A percentile compares a stretch with the other conserved stretches of the same genome.
Conservation (phyloP, 2,797 vertebrate species). For the Platyrinchus mystaceus region DNA sequence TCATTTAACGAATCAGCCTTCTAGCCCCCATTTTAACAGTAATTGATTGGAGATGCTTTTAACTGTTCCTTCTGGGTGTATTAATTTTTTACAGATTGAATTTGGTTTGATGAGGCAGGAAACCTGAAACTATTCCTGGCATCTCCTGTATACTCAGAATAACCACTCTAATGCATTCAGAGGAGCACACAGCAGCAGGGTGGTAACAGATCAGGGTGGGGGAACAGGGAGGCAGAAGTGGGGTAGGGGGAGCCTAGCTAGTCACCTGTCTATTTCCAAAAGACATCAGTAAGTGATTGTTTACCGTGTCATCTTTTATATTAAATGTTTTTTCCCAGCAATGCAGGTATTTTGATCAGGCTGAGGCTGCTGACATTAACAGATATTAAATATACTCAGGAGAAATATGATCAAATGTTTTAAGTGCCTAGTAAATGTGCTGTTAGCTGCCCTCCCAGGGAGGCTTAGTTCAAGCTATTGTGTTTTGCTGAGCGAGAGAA, state of each 20-base stretch:
- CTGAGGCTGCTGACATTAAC: slow-evolving; percentile 58
- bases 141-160: slow-evolving; percentile 62
- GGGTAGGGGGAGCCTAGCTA: neutral
- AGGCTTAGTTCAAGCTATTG: slow-evolving; percentile 58
- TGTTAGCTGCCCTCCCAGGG: slow-evolving; percentile 56
- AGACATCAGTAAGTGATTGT: slow-evolving; percentile 58
- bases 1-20: slow-evolving; percentile 58
- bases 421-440: slow-evolving; percentile 67
- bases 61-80: slow-evolving; percentile 67
- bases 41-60: slow-evolving; percentile 73
- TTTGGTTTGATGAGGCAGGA: slow-evolving; percentile 68
- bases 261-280: slow-evolving; percentile 45
- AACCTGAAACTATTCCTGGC: slow-evolving; percentile 68
- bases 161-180: slow-evolving; percentile 57
- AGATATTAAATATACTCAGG: slow-evolving; percentile 68
- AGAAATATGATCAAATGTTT: slow-evolving; percentile 71
- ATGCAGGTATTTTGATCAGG: slow-evolving; percentile 48
- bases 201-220: neutral
- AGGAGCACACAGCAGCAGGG: slow-evolving; percentile 1
- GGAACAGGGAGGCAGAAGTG: neutral
- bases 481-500: slow-evolving; percentile 64
- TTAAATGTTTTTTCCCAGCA: slow-evolving; percentile 34
- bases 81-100: slow-evolving; percentile 70
- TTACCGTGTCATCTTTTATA: slow-evolving; percentile 43
- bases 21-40: slow-evolving; percentile 55